Conservation (phyloP, 2,113 vertebrate species). For the Python bivittatus region DNA sequence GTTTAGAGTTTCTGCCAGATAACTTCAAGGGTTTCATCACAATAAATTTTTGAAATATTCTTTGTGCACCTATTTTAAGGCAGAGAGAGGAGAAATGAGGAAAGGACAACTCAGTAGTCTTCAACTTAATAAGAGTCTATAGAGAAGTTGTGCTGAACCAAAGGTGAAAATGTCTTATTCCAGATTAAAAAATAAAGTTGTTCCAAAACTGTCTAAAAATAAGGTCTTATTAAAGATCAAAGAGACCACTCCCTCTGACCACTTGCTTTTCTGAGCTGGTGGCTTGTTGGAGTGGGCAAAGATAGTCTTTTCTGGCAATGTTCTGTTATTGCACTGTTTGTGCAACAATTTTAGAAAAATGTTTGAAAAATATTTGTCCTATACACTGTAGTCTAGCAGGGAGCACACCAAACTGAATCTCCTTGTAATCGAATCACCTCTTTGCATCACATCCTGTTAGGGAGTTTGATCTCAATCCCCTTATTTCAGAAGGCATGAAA, state of each 20-base stretch:
- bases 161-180: background rate
- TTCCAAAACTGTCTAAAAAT: background rate
- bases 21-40: no score
- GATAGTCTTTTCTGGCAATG: background rate
- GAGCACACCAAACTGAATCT: background rate
- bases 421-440: background rate
- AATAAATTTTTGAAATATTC: no score
- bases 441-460: background rate
- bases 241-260: background rate
- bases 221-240: background rate
- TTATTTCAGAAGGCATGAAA: background rate
- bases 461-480: background rate
- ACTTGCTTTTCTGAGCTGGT: background rate
- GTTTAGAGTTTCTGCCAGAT: no score
- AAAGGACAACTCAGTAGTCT: no score
- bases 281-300: background rate
- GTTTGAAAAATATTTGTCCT: background rate
- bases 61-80: no score
- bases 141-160: background rate
- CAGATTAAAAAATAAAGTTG: background rate
- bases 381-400: background rate
- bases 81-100: no score
- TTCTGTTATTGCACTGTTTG: background rate
- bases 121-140: background rate
- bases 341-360: background rate